Base-by-base conservation (phyloP, 92 coral and sea anemone species). In the Heliopora coerulea region DNA sequence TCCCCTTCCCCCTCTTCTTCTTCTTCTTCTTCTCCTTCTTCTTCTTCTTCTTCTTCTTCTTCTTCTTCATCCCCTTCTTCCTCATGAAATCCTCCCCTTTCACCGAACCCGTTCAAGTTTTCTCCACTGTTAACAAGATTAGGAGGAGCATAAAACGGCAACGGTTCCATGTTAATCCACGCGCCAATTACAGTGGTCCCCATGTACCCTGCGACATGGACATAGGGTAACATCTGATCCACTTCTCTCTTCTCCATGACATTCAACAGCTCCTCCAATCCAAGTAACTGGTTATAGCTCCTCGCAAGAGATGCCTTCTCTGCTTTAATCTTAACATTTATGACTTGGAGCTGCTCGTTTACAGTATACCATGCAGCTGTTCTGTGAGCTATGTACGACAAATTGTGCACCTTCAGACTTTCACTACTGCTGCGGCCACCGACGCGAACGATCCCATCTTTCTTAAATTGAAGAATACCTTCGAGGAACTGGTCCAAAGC, bases 401-500 rank as follows among this genome's bases (percentile, higher is more conserved):
- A 66, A 59, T 88, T 91, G 40, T 73, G 78, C 37, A 66, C 69
- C 77, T 88, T 78, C 6, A 91, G 82, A 10, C 28, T 44, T 49
- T 88, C 95, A 19, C 93, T 88, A 73, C 80, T 66, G 66, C 97
- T 88, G 41, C 90, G 78, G n/a, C 95, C 91, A 17, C 97, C 97
- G 64, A 91, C 95, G 10, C 97, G 85, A 25, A 91, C 83, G 26
- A 91, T 64, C 19, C 95, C 97, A 8, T 80, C 78, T n/a, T 59
- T 68, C 8, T 82, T 84, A 56, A 91, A 91, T 18, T 64, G 68
- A 54, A 85, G 84, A 41, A 91, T 88, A 0, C 97, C 97, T 57
- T 91, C 97, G 9, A 91, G 85, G 67, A 91, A 91, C 73, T 91
- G 97, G 56, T 91, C 97, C 63, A 91, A 81, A 42, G 97, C 97